Evolutionary conservation across 2,113 vertebrate species (phyloP).

Genomic region (Toxostoma redivivum): DNA sequence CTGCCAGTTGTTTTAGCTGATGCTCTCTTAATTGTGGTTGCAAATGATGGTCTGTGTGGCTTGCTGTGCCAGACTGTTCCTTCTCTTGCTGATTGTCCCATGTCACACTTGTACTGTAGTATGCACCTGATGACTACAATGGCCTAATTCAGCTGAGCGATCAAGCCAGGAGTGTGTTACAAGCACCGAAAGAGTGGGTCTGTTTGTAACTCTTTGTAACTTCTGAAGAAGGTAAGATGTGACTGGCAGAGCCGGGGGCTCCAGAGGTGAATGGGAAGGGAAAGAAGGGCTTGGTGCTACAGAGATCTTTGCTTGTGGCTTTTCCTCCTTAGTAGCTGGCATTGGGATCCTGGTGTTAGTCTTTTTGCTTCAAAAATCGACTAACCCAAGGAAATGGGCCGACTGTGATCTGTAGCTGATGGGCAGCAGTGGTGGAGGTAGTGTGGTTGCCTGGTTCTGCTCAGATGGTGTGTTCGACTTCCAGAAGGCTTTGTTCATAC

Average conservation of each 20-base stretch:
- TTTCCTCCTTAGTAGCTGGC: neutral
- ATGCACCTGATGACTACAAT: constrained; percentile 93
- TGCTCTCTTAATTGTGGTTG: neutral
- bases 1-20: constrained; percentile 32
- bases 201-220: constrained; percentile 87
- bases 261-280: constrained; percentile 8
- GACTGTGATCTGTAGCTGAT: neutral
- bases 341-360: neutral
- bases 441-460: neutral
- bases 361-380: constrained; percentile 4
- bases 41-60: constrained; percentile 26
- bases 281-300: neutral
- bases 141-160: constrained; percentile 91
- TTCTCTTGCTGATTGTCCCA: constrained; percentile 66
- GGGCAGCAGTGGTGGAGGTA: neutral
- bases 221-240: constrained; percentile 67
- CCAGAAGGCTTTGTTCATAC: neutral
- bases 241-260: neutral
- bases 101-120: constrained; percentile 85
- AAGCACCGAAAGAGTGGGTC: constrained; percentile 98
- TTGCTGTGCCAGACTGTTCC: constrained; percentile 35
- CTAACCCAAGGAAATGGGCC: neutral
- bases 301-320: neutral
- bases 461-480: neutral
- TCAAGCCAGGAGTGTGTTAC: constrained; percentile 91